Evolutionary conservation across 2,797 vertebrate genomes (phyloP), one percentile per base, ranked within the genome.

Genomic region (Spinus olivaceus): DNA sequence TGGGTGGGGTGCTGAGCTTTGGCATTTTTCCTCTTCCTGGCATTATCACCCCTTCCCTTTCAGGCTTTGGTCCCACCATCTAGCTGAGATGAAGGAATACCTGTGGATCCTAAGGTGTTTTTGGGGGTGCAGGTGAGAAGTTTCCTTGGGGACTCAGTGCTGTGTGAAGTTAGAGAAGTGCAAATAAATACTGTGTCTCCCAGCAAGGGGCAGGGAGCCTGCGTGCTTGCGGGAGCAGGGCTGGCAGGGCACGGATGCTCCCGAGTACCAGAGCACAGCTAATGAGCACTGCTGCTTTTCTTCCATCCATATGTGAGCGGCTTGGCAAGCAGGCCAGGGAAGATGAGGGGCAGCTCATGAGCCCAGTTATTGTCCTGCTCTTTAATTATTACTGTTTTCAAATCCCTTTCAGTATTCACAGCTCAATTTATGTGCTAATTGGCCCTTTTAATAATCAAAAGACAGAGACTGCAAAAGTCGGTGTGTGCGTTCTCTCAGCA

Each of bases 341-440:
- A 63, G 67, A 64, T 10, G 9, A 93, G 60, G 82, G 88, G 63
- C 86, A 94, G 69, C 83, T 90, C 5, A 0, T 63, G 54, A 82
- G 78, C 51, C 60, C 56, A 56, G 70, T 78, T 2, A 4, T 70
- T 91, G 74, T 85, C 88, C 93, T 94, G 63, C 56, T 93, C 30
- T 80, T 94, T 93, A 95, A 96, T 96, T 92, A 95, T 93, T 86
- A 67, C 74, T 88, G 56, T 88, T 95, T 92, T 86, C 71, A 95
- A 95, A 93, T 96, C 88, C 81, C 88, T 92, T 88, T 94, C 64
- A 92, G 67, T 89, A 95, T 90, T 93, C 95, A 90, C 94, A 96
- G 92, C 88, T 95, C 88, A 90, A 92, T 93, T 95, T 95, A 83
- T 88, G 74, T 94, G 88, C 81, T 96, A 95, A 93, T 95, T 95